phyloP scores from a whole-genome alignment of 2,113 vertebrate genomes.

The Pterocles gutturalis region DNA sequence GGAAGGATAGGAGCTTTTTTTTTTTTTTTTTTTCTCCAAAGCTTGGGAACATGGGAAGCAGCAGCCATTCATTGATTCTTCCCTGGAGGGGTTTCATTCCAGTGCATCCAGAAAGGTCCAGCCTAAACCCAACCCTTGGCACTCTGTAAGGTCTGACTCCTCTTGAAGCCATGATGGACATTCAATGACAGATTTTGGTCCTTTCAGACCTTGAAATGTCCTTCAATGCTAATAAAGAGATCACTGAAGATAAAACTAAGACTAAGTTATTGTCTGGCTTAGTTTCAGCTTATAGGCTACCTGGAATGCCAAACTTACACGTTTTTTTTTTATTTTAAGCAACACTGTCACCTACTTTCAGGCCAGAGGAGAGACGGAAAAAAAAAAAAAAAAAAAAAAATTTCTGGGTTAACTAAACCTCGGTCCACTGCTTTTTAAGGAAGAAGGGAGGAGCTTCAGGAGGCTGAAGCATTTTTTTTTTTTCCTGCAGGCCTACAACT shows the following conservation, averaged over 20 bases:
- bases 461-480: conserved; percentile 6
- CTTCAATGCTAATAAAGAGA: not conserved
- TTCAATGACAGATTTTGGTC: not conserved
- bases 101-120: not conserved
- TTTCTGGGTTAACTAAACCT: not conserved
- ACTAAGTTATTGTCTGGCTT: not conserved
- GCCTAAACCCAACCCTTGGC: not conserved
- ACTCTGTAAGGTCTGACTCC: not conserved
- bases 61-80: not conserved
- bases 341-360: not conserved
- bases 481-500: conserved; percentile 24
- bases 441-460: not conserved
- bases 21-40: not conserved
- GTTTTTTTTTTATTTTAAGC: not conserved
- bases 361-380: not conserved
- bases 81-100: not conserved
- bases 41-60: not conserved
- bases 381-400: not conserved
- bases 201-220: not conserved
- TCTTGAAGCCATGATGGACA: accelerated
- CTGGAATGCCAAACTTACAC: not conserved
- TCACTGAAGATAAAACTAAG: not conserved
- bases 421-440: not conserved
- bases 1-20: not conserved
- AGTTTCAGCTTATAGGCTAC: not conserved